Evolutionary conservation across 2,797 vertebrate species (phyloP).

Genomic region (Australoheros facetus): DNA sequence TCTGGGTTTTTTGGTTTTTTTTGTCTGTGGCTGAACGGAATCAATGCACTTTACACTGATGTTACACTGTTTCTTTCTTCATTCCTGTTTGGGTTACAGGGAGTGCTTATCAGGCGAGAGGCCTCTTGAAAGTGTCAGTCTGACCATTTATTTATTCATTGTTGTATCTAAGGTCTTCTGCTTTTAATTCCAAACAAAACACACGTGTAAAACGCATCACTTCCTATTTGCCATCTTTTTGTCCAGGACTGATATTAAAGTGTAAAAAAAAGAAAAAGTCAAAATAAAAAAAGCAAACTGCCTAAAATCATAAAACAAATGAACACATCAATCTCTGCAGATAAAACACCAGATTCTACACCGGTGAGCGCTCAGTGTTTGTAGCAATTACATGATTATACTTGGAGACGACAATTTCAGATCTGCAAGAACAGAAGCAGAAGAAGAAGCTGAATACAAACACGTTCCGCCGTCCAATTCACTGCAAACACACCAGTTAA

Average conservation of each 20-base stretch:
- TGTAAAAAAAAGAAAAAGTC: neutral
- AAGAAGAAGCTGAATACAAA: neutral
- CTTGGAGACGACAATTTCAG: neutral
- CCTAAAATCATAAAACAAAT: neutral
- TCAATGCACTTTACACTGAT: slow-evolving; percentile 50
- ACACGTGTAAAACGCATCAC: neutral
- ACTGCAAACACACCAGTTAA: neutral
- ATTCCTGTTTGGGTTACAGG: slow-evolving; percentile 15
- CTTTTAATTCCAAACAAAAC: neutral
- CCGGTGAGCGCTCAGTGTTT: neutral
- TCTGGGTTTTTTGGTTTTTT: slow-evolving; percentile 41
- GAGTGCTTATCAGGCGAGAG: slow-evolving; percentile 13
- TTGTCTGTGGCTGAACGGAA: slow-evolving; percentile 16
- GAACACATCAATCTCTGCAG: neutral
- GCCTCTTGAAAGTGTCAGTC: slow-evolving; percentile 20
- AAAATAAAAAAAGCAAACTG: no score
- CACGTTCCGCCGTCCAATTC: neutral
- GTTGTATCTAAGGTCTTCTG: neutral
- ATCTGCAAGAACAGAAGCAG: neutral
- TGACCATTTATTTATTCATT: slow-evolving; percentile 10
- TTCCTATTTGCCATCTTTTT: neutral
- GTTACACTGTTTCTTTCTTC: slow-evolving; percentile 14
- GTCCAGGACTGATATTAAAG: neutral
- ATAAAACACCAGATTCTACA: neutral
- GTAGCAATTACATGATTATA: neutral